These are phyloP conservation scores for Zeugodacus cucurbitae DNA, from an alignment of 1,140 invertebrate genomes.

Conservation along the genomic window DNA sequence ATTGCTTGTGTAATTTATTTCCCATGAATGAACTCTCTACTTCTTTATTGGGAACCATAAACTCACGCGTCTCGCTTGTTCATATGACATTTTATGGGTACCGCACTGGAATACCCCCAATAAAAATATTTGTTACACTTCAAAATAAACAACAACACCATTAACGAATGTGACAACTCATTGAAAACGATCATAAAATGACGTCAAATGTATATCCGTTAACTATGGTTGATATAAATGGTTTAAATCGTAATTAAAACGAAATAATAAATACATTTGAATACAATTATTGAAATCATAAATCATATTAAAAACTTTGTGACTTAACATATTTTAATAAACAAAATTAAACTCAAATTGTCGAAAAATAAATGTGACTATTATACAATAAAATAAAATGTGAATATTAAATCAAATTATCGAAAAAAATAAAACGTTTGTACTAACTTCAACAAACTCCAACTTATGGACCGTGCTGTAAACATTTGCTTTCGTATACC, in stretches of 20 bases:
- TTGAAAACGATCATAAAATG: not conserved
- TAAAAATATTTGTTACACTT: conserved; percentile 19
- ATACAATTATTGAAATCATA: not conserved
- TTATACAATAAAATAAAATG: conserved; percentile 1
- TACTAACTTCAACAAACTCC: not conserved
- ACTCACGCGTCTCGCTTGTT: not conserved
- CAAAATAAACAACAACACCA: not conserved
- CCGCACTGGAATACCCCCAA: conserved; percentile 22
- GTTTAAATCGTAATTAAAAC: not conserved
- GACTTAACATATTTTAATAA: not conserved
- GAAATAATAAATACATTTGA: not conserved
- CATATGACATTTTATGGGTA: not conserved
- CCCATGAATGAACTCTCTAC: not conserved
- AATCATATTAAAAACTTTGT: not conserved
- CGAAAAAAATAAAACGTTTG: not conserved
- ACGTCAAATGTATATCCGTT: not conserved
- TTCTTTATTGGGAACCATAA: conserved; percentile 36
- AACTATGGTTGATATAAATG: conserved; percentile 17
- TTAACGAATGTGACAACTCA: not conserved
- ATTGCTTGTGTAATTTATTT: not conserved
- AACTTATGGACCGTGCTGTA: not conserved
- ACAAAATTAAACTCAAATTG: not conserved
- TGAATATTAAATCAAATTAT: not conserved
- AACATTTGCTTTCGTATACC: not conserved
- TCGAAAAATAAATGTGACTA: not conserved